Percentiles rank a stretch among this genome's conserved stretches.
Conservation (phyloP, 2,113 vertebrate genomes). For the Octodon degus region DNA sequence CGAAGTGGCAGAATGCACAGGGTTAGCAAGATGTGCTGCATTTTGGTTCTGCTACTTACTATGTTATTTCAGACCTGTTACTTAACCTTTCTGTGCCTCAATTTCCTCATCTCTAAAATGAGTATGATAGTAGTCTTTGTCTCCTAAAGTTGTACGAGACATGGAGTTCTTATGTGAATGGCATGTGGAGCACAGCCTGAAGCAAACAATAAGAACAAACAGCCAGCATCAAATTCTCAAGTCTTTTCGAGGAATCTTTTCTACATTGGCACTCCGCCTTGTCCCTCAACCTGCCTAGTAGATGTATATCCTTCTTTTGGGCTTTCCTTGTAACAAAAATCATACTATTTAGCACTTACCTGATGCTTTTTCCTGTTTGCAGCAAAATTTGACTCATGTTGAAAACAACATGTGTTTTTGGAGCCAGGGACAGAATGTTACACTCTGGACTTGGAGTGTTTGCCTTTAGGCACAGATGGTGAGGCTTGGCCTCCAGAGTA, state of each 20-base stretch:
- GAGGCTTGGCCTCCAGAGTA: neutral
- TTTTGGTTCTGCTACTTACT: neutral
- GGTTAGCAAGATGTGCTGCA: accelerated
- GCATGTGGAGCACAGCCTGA: neutral
- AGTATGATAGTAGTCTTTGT: neutral
- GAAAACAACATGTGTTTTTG: neutral
- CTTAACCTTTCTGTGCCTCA: neutral
- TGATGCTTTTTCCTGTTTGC: neutral
- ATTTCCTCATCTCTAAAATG: neutral
- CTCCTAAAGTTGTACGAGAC: neutral
- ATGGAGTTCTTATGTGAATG: neutral
- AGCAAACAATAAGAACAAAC: neutral
- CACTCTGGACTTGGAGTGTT: neutral
- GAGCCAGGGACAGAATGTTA: neutral
- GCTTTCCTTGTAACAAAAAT: neutral
- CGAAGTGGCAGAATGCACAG: neutral
- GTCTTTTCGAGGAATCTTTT: neutral
- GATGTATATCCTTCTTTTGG: neutral
- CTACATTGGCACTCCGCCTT: neutral
- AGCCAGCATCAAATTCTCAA: neutral
- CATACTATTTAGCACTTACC: neutral
- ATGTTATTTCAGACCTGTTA: neutral
- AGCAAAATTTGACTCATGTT: neutral
- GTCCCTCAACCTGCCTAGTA: neutral
- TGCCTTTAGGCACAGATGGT: neutral